These are phyloP conservation scores for Uloborus plumipes DNA, from an alignment of 2,888 invertebrate species.

Conservation along the genomic window DNA sequence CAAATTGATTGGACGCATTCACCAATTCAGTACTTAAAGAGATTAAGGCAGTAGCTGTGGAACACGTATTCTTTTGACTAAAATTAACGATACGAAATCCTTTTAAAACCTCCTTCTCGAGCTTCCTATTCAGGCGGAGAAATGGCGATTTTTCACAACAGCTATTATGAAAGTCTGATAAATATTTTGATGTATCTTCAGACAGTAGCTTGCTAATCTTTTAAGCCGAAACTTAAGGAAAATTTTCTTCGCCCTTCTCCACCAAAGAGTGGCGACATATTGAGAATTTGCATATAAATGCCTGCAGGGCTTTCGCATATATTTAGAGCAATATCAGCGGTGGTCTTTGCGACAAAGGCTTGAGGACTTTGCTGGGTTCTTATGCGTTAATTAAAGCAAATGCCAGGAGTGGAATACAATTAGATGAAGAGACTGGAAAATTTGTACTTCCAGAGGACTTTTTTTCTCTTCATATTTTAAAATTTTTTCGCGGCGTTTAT, in stretches of 20 bases:
- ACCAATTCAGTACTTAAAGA: conserved; percentile 34
- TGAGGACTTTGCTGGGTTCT: conserved; percentile 29
- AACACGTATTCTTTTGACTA: conserved; percentile 31
- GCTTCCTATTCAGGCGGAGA: conserved; percentile 12
- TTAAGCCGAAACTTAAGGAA: conserved; percentile 58
- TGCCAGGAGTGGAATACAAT: conserved; percentile 57
- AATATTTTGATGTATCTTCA: conserved; percentile 61
- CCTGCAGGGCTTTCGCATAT: conserved; percentile 38
- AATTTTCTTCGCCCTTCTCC: conserved; percentile 23
- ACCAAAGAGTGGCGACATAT: conserved; percentile 45
- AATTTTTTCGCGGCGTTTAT: conserved; percentile 1
- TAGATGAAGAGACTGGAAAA: conserved; percentile 36
- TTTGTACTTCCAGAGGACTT: conserved; percentile 21
- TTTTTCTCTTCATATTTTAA: conserved; percentile 16
- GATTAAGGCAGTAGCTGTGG: conserved; percentile 22
- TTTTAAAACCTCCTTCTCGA: conserved; percentile 28
- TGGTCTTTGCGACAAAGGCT: conserved; percentile 8
- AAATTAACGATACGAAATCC: conserved; percentile 54
- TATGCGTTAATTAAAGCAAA: conserved; percentile 58
- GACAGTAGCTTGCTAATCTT: conserved; percentile 42
- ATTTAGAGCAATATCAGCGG: conserved; percentile 49
- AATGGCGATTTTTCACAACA: conserved; percentile 41
- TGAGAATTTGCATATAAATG: conserved; percentile 64
- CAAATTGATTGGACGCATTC: conserved; percentile 33
- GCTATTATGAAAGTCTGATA: conserved; percentile 49